Evolutionary conservation across 2,113 vertebrate species (phyloP), one percentile per base, ranked within the genome.

Genomic region (Carassius carassius): DNA sequence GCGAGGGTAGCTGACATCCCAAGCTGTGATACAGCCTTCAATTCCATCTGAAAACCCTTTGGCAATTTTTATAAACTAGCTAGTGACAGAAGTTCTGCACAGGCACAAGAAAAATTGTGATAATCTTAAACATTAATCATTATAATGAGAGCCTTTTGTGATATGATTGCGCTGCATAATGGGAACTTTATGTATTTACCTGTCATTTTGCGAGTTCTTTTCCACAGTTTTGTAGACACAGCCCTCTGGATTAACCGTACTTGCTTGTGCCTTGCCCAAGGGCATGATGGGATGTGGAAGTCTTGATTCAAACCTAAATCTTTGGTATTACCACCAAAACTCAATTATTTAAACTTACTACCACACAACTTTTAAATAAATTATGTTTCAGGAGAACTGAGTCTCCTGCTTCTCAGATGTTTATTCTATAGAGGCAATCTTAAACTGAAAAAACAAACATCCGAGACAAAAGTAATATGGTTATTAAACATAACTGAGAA

Each of bases 171-270:
- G 12, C 11, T 35, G 54, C 19, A 60, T 60, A 78, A 78, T 78
- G 29, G 8, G 32, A 78, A 23, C 12, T 23, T 23, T 25, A 78
- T 78, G 32, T 78, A 41, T 58, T 78, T 78, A 62, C 76, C 51
- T 10, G 54, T 23, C 41, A 13, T 74, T 49, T 23, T 23, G 25
- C 19, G 10, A 60, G 32, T 54, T 56, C 25, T 60, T 37, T 35
- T 58, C 19, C 54, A 60, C 54, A 60, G 32, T 60, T 58, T 32
- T 78, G 75, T 29, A 51, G 16, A 29, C 23, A 4, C 14, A 51
- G 17, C 47, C 9, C 49, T 51, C 25, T 56, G 25, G 25, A 56
- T 51, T 29, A 32, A 29, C 3, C 4, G 0, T 58, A 29, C 75
- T 37, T 35, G 17, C 75, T 21, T 60, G 29, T 58, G 51, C 5